Conservation (phyloP, 2,888 invertebrate species). For the Drosophila phalerata region DNA sequence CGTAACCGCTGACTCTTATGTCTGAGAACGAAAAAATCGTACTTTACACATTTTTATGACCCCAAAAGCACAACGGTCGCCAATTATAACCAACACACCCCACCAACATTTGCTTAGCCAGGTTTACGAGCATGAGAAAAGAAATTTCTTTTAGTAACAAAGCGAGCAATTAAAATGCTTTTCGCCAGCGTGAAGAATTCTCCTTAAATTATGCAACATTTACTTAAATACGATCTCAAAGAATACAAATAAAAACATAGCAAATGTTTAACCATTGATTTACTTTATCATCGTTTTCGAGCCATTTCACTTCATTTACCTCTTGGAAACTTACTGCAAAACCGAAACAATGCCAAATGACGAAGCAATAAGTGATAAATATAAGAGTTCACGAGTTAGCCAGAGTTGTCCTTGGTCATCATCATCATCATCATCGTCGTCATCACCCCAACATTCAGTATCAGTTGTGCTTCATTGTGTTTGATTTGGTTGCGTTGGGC, state of each 20-base stretch:
- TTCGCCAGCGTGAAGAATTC: constrained; percentile 10
- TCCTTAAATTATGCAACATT: constrained; percentile 22
- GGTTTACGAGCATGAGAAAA: constrained; percentile 70
- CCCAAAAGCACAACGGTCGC: constrained; percentile 29
- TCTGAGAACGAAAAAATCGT: constrained; percentile 37
- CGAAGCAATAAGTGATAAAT: constrained; percentile 56
- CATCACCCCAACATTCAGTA: constrained; percentile 46
- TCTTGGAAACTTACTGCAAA: constrained; percentile 37
- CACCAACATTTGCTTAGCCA: constrained; percentile 53
- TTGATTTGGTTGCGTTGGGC: constrained; percentile 41
- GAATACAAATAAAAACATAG: background rate
- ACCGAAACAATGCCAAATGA: constrained; percentile 65
- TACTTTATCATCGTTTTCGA: constrained; percentile 71
- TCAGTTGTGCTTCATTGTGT: constrained; percentile 80
- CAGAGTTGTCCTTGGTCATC: constrained; percentile 29
- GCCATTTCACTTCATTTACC: constrained; percentile 78
- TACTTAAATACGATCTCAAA: constrained; percentile 13
- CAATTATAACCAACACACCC: constrained; percentile 64
- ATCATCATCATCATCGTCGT: constrained; percentile 32
- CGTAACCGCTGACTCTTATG: constrained; percentile 1
- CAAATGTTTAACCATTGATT: constrained; percentile 63
- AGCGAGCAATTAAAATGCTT: constrained; percentile 34
- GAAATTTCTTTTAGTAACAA: constrained; percentile 25
- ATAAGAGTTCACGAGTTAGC: constrained; percentile 33
- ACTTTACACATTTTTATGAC: constrained; percentile 75